Evolutionary conservation across 2,888 invertebrate species (phyloP).

Genomic region (Cecidostiba fungosa): DNA sequence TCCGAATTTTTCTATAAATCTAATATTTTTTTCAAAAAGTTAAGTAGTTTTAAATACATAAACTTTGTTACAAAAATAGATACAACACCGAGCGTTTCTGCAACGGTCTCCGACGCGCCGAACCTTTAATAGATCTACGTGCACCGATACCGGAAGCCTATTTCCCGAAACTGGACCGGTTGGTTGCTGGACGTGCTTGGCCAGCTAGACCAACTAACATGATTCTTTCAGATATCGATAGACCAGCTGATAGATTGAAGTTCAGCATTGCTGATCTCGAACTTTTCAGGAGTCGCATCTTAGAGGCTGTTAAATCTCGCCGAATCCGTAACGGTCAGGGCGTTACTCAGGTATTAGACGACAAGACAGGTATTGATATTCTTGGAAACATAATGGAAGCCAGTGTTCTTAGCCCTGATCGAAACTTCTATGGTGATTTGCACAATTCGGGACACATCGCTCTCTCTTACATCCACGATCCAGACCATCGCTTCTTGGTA

Average conservation of each 20-base stretch:
- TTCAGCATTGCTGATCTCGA: constrained; percentile 87
- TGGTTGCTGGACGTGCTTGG: constrained; percentile 89
- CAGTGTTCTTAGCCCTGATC: constrained; percentile 86
- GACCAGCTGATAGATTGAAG: constrained; percentile 86
- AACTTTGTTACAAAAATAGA: constrained; percentile 71
- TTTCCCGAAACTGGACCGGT: constrained; percentile 91
- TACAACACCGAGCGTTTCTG: constrained; percentile 90
- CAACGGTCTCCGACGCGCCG: constrained; percentile 85
- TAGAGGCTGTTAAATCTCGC: constrained; percentile 86
- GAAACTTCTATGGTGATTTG: constrained; percentile 87
- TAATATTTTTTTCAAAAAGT: background rate
- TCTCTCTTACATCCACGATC: constrained; percentile 90
- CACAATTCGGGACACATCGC: constrained; percentile 92
- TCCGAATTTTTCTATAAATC: background rate
- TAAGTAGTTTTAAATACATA: background rate
- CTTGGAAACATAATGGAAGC: constrained; percentile 90
- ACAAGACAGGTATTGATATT: constrained; percentile 87
- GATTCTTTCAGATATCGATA: constrained; percentile 83
- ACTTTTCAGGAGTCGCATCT: constrained; percentile 88
- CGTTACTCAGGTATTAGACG: constrained; percentile 83
- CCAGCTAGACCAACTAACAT: constrained; percentile 86
- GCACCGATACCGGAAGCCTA: constrained; percentile 89
- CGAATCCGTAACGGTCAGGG: constrained; percentile 83
- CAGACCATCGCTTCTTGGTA: constrained; percentile 88
- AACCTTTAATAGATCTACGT: constrained; percentile 85